Evolutionary conservation across 2,113 vertebrate genomes (phyloP), one percentile per base, ranked within the genome.

Genomic region (Cinclus mexicanus): DNA sequence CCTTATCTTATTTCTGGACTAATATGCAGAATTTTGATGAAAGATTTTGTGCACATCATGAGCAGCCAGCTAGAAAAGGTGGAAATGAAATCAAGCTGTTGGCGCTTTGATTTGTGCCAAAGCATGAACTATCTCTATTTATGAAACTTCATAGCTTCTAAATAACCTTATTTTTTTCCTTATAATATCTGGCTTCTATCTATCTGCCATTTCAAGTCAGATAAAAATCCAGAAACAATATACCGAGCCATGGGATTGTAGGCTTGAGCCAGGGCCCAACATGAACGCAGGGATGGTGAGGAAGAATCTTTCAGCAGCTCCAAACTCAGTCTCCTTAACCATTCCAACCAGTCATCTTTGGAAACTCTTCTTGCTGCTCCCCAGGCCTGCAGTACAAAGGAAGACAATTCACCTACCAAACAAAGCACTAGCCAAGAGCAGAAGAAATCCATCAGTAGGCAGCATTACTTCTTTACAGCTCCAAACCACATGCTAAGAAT

Each of bases 301-400:
- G 99, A 99, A 4, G 99, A 99, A 95, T 99, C 99, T 94, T 99
- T 99, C 75, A 99, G 98, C 93, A 99, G 97, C 92, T 99, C 99
- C 74, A 99, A 97, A 81, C 99, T 99, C 94, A 99, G 97, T 14
- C 99, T 96, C 59, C 99, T 97, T 81, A 99, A 97, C 99, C 99
- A 99, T 68, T 99, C 99, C 95, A 99, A 97, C 99, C 99, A 99
- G 94, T 99, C 99, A 37, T 99, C 99, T 96, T 99, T 99, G 95
- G 99, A 99, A 92, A 99, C 99, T 97, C 99, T 99, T 57, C 99
- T 98, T 84, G 99, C 99, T 6, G 99, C 99, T 83, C 99, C 99
- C 99, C 99, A 99, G 47, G 99, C 99, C 99, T 99, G 97, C 15
- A 75, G 72, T 25, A 50, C 37, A 95, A 93, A 95, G 52, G 44